A percentile compares a stretch with the other conserved stretches of the same genome.
These are phyloP conservation scores for Peromyscus attwateri DNA, from an alignment of 2,797 vertebrate species.

Conservation along the genomic window DNA sequence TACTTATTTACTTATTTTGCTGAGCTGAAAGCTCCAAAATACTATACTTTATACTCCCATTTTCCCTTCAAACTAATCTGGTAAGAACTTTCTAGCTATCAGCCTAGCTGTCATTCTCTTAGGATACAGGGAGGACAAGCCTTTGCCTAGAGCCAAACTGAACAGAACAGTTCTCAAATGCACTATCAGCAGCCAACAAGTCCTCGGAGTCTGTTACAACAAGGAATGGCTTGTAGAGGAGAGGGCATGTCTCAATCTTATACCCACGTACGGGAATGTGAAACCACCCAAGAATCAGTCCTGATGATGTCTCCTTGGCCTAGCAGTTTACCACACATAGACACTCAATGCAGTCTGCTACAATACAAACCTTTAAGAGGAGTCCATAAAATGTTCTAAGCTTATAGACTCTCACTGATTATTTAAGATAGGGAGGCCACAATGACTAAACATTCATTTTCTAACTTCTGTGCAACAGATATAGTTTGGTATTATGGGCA, in stretches of 20 bases:
- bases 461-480: constrained; percentile 21
- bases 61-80: constrained; percentile 55
- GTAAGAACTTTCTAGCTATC: neutral
- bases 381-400: constrained; percentile 22
- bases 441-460: constrained; percentile 37
- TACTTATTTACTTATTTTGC: constrained; percentile 33
- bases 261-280: constrained; percentile 31
- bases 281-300: constrained; percentile 45
- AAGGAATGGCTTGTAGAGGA: constrained; percentile 74
- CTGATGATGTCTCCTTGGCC: neutral
- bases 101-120: neutral
- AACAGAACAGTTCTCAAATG: constrained; percentile 58
- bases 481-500: neutral
- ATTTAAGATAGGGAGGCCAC: constrained; percentile 20
- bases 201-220: constrained; percentile 70
- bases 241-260: constrained; percentile 9
- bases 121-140: constrained; percentile 17
- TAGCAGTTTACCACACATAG: neutral
- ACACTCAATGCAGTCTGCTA: neutral
- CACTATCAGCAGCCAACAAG: constrained; percentile 63
- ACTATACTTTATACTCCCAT: neutral
- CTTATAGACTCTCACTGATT: neutral
- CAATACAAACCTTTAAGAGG: constrained; percentile 8
- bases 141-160: constrained; percentile 58
- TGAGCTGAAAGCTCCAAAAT: constrained; percentile 43